These are phyloP conservation scores for Heliconius charithonia DNA, from an alignment of 2,888 invertebrate genomes.

Conservation along the genomic window DNA sequence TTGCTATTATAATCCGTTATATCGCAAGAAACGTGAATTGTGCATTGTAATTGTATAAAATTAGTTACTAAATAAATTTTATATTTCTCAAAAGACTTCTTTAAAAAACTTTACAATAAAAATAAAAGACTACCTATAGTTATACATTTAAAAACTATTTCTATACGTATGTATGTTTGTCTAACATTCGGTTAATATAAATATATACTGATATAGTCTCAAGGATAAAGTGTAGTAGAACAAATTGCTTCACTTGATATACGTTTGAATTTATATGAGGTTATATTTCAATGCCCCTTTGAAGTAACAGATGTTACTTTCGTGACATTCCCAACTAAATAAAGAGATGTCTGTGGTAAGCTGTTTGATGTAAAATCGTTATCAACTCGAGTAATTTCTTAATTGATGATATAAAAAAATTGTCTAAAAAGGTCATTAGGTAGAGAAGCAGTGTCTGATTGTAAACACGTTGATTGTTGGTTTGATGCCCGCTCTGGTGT, in stretches of 20 bases:
- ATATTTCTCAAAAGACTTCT: too few species aligned
- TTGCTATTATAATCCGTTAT: too few species aligned
- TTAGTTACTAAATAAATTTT: too few species aligned
- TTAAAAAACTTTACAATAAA: too few species aligned
- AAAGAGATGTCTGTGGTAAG: not conserved
- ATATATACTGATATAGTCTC: not conserved
- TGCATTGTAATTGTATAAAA: too few species aligned
- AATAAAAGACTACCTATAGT: not conserved
- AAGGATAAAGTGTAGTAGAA: conserved; percentile 12
- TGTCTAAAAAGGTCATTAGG: not conserved
- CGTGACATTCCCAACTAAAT: not conserved
- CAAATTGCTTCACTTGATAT: conserved; percentile 1
- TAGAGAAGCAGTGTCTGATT: not conserved
- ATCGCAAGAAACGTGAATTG: too few species aligned
- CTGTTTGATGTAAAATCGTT: not conserved
- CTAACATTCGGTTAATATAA: conserved; percentile 8
- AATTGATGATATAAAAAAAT: not conserved
- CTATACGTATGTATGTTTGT: not conserved
- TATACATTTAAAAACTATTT: not conserved
- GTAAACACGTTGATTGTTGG: not conserved
- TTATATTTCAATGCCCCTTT: not conserved
- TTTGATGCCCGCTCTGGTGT: not conserved
- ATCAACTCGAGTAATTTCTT: not conserved
- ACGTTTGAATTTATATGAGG: conserved; percentile 8
- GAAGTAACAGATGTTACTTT: conserved; percentile 13